These are phyloP conservation scores for Amphiduros pacificus DNA, from an alignment of 2,888 invertebrate species.

Conservation along the genomic window DNA sequence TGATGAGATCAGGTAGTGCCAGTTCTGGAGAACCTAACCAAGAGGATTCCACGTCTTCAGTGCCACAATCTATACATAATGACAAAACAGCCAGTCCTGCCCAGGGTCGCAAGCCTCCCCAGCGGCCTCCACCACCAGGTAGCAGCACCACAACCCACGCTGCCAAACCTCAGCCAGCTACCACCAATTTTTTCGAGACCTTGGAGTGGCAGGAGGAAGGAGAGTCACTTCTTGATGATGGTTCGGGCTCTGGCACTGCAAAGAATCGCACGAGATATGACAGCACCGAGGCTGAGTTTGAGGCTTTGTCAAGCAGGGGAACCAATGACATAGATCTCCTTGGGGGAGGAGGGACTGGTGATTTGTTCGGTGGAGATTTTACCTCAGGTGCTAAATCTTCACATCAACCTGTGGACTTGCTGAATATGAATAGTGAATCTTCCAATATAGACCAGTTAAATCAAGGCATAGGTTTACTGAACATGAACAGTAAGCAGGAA, in stretches of 20 bases:
- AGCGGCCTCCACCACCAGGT: constrained; percentile 7
- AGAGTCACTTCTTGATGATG: constrained; percentile 17
- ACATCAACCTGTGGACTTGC: constrained; percentile 15
- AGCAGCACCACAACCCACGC: constrained; percentile 1
- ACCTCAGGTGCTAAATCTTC: not conserved
- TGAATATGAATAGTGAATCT: constrained; percentile 30
- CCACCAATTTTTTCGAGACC: constrained; percentile 35
- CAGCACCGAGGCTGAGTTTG: constrained; percentile 43
- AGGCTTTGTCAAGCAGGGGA: constrained; percentile 33
- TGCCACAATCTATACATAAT: no score
- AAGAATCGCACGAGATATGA: not conserved
- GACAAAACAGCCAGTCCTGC: constrained; percentile 1
- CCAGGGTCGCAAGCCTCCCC: constrained; percentile 13
- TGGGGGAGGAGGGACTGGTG: no score
- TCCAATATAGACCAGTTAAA: not conserved
- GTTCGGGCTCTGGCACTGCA: constrained; percentile 18
- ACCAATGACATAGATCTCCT: constrained; percentile 7
- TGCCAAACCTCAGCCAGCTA: not conserved
- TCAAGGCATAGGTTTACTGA: constrained; percentile 16
- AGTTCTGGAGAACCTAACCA: constrained; percentile 31
- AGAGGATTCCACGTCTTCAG: constrained; percentile 30
- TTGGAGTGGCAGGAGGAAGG: constrained; percentile 40
- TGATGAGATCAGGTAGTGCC: constrained; percentile 39
- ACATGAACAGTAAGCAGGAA: constrained; percentile 21
- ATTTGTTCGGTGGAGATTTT: constrained; percentile 1